phyloP scores from a whole-genome alignment of 1,140 invertebrate genomes.

The Drosophila pseudoobscura region DNA sequence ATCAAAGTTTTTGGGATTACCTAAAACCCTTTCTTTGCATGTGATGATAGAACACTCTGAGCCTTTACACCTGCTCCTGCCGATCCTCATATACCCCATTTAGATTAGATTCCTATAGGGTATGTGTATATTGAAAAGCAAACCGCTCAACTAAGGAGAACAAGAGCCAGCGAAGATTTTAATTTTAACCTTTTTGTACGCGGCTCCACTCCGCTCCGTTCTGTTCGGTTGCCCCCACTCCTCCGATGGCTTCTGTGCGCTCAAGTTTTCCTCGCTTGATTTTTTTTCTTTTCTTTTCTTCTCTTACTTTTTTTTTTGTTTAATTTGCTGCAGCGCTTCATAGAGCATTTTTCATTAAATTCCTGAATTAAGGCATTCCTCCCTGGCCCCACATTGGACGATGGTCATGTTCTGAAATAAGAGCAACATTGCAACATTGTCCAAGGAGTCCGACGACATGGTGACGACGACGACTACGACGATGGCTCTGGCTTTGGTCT shows the following conservation, averaged over 20 bases:
- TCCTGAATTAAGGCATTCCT: slow-evolving; percentile 80
- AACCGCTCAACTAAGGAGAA: slow-evolving; percentile 33
- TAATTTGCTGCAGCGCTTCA: slow-evolving; percentile 76
- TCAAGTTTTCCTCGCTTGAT: slow-evolving; percentile 47
- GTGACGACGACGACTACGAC: slow-evolving; percentile 55
- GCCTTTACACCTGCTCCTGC: no score
- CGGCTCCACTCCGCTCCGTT: no score
- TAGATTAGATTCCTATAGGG: neutral
- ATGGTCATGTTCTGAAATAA: slow-evolving; percentile 76
- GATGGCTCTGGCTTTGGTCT: slow-evolving; percentile 35
- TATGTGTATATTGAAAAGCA: slow-evolving; percentile 9
- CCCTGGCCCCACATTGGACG: slow-evolving; percentile 52
- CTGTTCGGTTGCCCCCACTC: slow-evolving; percentile 5
- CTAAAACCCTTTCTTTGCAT: no score
- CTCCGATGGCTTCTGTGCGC: slow-evolving; percentile 56
- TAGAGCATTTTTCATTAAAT: slow-evolving; percentile 82
- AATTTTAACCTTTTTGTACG: slow-evolving; percentile 74
- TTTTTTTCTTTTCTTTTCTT: slow-evolving; percentile 1
- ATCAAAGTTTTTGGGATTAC: no score
- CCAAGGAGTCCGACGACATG: slow-evolving; percentile 69
- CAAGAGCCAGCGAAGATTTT: slow-evolving; percentile 63
- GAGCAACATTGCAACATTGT: slow-evolving; percentile 77
- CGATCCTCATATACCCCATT: neutral
- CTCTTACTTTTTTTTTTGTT: slow-evolving; percentile 41
- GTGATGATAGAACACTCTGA: no score